These are phyloP conservation scores for Procambarus clarkii DNA, from an alignment of 1,140 invertebrate species.

Conservation along the genomic window DNA sequence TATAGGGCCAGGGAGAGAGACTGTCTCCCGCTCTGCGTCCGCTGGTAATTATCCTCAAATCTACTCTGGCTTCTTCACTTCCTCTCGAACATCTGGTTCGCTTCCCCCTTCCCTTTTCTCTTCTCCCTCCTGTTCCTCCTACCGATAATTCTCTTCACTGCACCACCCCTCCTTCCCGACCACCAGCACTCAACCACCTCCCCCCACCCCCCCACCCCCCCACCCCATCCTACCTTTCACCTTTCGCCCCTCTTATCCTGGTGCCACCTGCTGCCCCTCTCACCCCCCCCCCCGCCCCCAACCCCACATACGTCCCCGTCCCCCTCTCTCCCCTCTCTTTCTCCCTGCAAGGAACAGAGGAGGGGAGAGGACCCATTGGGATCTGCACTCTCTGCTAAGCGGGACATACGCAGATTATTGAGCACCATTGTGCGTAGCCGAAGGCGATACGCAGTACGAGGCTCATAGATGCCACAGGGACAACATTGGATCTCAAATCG, in stretches of 20 bases:
- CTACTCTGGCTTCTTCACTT: neutral
- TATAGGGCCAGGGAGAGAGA: too few species aligned
- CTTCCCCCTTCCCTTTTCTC: neutral
- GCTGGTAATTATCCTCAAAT: neutral
- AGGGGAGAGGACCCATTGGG: constrained; percentile 5
- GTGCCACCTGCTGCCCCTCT: neutral
- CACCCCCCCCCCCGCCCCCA: neutral
- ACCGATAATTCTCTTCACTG: too few species aligned
- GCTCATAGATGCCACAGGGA: too few species aligned
- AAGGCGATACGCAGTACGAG: too few species aligned
- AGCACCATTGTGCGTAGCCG: neutral
- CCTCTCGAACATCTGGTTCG: constrained; percentile 29
- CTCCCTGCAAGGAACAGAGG: neutral
- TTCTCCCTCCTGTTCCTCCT: neutral
- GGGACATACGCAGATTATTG: neutral
- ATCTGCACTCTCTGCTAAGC: neutral
- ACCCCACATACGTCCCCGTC: neutral
- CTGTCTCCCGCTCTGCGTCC: neutral
- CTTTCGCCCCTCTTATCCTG: neutral
- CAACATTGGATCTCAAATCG: too few species aligned
- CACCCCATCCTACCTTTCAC: neutral
- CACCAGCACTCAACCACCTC: neutral
- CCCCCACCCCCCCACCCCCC: neutral
- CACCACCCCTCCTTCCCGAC: neutral
- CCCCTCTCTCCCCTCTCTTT: neutral